Evolutionary conservation across 2,888 invertebrate genomes (phyloP).

Genomic region (Pristionchus fissidentatus): DNA sequence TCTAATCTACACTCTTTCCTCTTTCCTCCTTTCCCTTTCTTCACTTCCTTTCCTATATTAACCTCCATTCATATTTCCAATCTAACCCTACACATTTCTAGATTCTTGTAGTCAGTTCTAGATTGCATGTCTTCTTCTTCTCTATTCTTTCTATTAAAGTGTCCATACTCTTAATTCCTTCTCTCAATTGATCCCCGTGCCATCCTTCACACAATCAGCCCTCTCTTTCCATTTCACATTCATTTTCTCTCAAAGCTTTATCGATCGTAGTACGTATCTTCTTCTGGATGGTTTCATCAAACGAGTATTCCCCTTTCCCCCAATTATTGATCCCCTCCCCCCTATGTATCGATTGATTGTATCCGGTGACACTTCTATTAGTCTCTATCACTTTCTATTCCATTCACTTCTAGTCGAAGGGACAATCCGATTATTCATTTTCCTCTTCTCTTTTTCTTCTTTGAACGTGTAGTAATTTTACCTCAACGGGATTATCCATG

Average conservation of each 20-base stretch:
- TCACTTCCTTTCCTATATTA: background rate
- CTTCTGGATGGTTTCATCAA: background rate
- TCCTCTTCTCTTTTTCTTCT: constrained; percentile 6
- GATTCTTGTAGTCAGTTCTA: constrained; percentile 7
- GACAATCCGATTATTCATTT: constrained; percentile 16
- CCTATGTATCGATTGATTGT: constrained; percentile 21
- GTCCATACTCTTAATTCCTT: constrained; percentile 8
- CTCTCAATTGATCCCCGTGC: background rate
- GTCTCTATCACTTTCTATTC: constrained; percentile 20
- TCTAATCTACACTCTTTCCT: constrained; percentile 21
- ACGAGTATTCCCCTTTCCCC: constrained; percentile 14
- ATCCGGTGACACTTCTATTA: background rate
- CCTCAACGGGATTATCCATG: constrained; percentile 31
- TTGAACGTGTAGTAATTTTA: constrained; percentile 29
- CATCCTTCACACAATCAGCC: background rate
- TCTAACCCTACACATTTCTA: background rate
- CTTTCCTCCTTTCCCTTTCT: constrained; percentile 17
- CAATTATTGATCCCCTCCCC: constrained; percentile 2
- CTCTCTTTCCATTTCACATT: constrained; percentile 1
- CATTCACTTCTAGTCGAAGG: constrained; percentile 9
- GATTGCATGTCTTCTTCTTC: constrained; percentile 5
- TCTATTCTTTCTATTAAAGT: too few species aligned
- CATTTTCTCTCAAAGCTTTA: constrained; percentile 30
- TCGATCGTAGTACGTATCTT: background rate
- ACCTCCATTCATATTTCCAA: background rate